A percentile compares a stretch with the other conserved stretches of the same genome.
These are phyloP conservation scores for Pseudolaguvia tuberculata DNA, from an alignment of 2,113 vertebrate genomes.

Conservation along the genomic window DNA sequence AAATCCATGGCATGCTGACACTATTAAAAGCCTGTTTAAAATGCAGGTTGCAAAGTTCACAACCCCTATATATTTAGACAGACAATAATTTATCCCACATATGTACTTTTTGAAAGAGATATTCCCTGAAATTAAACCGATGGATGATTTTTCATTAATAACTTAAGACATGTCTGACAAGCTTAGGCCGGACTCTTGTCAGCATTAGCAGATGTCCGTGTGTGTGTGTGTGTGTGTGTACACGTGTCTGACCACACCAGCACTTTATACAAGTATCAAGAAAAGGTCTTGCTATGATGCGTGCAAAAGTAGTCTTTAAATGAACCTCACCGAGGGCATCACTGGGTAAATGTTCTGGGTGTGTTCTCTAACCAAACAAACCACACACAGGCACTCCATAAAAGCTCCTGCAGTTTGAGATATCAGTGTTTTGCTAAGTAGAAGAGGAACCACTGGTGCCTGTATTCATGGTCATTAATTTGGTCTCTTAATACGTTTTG, in stretches of 20 bases:
- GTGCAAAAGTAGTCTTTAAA: slow-evolving; percentile 66
- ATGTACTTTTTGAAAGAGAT: not conserved
- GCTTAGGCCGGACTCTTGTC: slow-evolving; percentile 15
- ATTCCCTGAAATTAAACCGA: not conserved
- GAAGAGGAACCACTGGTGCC: not conserved
- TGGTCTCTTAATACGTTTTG: no score
- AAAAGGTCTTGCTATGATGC: slow-evolving; percentile 54
- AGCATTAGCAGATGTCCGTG: not conserved
- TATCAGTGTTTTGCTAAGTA: slow-evolving; percentile 6
- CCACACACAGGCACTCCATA: slow-evolving; percentile 45
- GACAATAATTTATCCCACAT: not conserved
- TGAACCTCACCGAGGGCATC: slow-evolving; percentile 59
- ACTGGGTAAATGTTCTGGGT: slow-evolving; percentile 43
- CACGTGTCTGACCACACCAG: slow-evolving; percentile 40
- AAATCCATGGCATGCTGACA: no score
- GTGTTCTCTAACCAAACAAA: slow-evolving; percentile 51
- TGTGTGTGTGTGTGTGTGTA: not conserved
- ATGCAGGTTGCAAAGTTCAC: no score
- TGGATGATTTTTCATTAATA: not conserved
- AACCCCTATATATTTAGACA: not conserved
- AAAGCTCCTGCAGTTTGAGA: slow-evolving; percentile 19
- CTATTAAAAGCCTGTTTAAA: no score
- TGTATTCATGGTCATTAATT: not conserved
- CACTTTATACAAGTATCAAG: slow-evolving; percentile 58
- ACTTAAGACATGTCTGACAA: slow-evolving; percentile 26